These are phyloP conservation scores for Papilio polyxenes DNA, from an alignment of 1,140 invertebrate species.

Conservation along the genomic window DNA sequence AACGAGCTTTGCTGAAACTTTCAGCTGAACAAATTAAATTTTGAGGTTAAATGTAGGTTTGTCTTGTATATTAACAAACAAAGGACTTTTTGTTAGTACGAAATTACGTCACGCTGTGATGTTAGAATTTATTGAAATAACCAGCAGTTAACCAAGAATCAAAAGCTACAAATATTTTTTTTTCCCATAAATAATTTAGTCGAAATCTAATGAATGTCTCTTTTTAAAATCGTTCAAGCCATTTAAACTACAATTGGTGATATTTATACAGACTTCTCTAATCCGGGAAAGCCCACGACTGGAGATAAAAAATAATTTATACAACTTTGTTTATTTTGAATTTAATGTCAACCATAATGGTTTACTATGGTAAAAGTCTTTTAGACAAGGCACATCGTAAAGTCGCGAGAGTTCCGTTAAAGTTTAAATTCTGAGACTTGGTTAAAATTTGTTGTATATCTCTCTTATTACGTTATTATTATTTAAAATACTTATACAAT, in stretches of 20 bases:
- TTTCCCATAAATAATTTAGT: too few relatives aligned
- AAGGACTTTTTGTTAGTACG: neutral
- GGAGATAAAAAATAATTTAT: too few relatives aligned
- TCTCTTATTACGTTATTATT: neutral
- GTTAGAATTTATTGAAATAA: neutral
- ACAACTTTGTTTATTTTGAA: neutral
- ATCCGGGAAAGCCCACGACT: too few relatives aligned
- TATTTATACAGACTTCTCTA: too few relatives aligned
- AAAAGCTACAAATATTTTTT: neutral
- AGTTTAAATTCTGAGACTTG: neutral
- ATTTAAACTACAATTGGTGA: too few relatives aligned
- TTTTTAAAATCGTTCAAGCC: neutral
- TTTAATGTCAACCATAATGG: neutral
- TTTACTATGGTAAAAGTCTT: neutral
- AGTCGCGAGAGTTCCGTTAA: neutral
- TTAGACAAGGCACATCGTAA: neutral
- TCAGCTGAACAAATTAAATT: slow-evolving; percentile 10
- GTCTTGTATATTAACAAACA: slow-evolving; percentile 15
- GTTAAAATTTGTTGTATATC: neutral
- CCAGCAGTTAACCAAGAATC: neutral
- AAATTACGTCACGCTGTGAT: neutral
- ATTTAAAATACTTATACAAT: too few relatives aligned
- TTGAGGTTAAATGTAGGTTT: slow-evolving; percentile 5
- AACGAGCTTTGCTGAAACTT: neutral
- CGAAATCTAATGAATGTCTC: neutral